Conservation (phyloP, 2,888 invertebrate genomes). For the Cataglyphis cursor region DNA sequence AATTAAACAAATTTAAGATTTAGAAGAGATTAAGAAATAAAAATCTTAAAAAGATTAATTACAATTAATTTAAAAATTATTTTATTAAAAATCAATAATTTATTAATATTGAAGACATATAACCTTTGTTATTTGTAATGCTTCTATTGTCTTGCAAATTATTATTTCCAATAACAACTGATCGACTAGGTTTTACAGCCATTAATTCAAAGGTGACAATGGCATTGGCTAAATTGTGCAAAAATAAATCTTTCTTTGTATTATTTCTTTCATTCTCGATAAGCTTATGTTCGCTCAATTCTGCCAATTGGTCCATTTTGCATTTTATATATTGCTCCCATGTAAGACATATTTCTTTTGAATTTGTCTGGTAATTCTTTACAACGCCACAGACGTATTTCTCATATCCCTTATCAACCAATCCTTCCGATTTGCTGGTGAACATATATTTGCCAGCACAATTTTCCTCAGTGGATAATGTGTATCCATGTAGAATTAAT, state of each 20-base stretch:
- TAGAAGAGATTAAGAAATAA: neutral
- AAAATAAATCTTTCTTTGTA: constrained; percentile 87
- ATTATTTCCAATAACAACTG: constrained; percentile 88
- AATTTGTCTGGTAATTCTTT: constrained; percentile 88
- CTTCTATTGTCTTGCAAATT: constrained; percentile 82
- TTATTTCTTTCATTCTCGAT: constrained; percentile 87
- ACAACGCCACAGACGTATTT: constrained; percentile 89
- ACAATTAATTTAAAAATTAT: constrained; percentile 46
- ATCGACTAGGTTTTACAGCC: constrained; percentile 90
- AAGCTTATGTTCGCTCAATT: constrained; percentile 90
- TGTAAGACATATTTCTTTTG: constrained; percentile 87
- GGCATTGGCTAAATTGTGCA: constrained; percentile 90
- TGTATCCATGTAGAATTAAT: constrained; percentile 79
- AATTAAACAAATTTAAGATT: neutral
- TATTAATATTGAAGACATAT: constrained; percentile 68
- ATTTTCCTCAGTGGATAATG: constrained; percentile 76
- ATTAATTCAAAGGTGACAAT: constrained; percentile 91
- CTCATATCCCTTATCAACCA: constrained; percentile 74
- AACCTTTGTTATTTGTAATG: constrained; percentile 89
- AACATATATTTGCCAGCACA: constrained; percentile 84
- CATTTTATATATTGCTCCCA: constrained; percentile 87
- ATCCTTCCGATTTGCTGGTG: constrained; percentile 86
- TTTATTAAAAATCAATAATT: constrained; percentile 24
- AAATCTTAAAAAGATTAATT: neutral
- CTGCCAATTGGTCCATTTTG: constrained; percentile 73